phyloP scores from a whole-genome alignment of 2,797 vertebrate species.

The Rallus crepitans region DNA sequence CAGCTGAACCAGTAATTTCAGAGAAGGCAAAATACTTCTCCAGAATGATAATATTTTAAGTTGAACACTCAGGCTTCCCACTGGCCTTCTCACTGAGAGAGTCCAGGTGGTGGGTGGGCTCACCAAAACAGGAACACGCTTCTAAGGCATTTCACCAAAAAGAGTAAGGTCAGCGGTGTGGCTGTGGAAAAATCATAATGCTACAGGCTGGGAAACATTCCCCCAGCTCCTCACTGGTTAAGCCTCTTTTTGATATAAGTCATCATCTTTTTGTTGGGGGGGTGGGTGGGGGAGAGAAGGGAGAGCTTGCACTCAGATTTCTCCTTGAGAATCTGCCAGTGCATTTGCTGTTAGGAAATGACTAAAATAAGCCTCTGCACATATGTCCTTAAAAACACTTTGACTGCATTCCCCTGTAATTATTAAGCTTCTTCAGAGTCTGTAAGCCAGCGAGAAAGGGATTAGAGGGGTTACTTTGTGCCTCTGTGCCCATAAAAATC shows the following conservation, averaged over 20 bases:
- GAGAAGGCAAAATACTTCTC: not conserved
- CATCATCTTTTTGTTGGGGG: not conserved
- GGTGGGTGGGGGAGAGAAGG: not conserved
- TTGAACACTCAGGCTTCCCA: not conserved
- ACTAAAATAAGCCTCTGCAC: constrained; percentile 75
- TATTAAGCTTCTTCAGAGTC: constrained; percentile 82
- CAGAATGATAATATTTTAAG: not conserved
- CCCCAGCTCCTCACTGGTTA: not conserved
- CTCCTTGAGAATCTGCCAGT: constrained; percentile 43
- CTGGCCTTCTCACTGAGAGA: not conserved
- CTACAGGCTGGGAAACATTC: not conserved
- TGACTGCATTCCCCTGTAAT: constrained; percentile 80
- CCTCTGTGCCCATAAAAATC: constrained; percentile 76
- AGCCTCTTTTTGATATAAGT: constrained; percentile 12
- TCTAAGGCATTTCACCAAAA: not conserved
- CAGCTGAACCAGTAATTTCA: constrained; percentile 25
- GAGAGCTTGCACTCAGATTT: constrained; percentile 7
- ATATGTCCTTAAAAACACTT: constrained; percentile 82
- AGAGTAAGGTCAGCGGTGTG: not conserved
- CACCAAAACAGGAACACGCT: not conserved
- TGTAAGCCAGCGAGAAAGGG: constrained; percentile 80
- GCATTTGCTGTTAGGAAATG: constrained; percentile 46
- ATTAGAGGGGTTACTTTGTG: constrained; percentile 82
- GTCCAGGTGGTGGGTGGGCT: not conserved
- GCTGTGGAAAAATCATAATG: constrained; percentile 2